Evolutionary conservation across 1,140 invertebrate species (phyloP).

Genomic region (Drosophila mojavensis): DNA sequence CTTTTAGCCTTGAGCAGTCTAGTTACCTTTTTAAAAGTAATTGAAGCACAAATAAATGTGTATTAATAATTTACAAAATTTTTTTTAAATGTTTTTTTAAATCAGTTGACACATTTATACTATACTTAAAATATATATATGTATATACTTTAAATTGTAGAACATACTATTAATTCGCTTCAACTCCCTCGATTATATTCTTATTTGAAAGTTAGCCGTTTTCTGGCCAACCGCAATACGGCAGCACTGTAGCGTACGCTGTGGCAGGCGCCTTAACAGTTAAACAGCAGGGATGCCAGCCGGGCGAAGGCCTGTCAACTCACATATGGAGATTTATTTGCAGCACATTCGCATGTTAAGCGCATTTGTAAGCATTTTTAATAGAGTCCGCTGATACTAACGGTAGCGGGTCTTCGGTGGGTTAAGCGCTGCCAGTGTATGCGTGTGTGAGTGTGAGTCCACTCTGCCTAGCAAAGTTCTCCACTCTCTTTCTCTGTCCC

Average conservation of each 20-base stretch:
- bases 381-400: slow-evolving; percentile 57
- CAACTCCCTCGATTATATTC: no score
- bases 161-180: no score
- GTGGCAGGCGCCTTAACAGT: background rate
- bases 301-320: slow-evolving; percentile 55
- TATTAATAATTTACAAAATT: no score
- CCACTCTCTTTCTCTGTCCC: background rate
- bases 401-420: slow-evolving; percentile 37
- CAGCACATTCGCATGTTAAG: slow-evolving; percentile 52
- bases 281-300: background rate
- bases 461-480: background rate
- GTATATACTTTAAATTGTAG: no score
- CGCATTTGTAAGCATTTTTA: slow-evolving; percentile 79
- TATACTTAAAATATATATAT: no score
- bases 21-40: no score
- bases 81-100: no score
- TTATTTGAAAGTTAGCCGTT: background rate
- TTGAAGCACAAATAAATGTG: no score
- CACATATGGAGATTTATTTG: slow-evolving; percentile 79
- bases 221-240: background rate
- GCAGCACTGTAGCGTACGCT: slow-evolving; percentile 3
- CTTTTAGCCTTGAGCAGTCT: no score
- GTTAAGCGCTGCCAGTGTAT: slow-evolving; percentile 48
- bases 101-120: no score
- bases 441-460: slow-evolving; percentile 13